Conservation (phyloP, 2,113 vertebrate genomes). For the Bostrychus sinensis region DNA sequence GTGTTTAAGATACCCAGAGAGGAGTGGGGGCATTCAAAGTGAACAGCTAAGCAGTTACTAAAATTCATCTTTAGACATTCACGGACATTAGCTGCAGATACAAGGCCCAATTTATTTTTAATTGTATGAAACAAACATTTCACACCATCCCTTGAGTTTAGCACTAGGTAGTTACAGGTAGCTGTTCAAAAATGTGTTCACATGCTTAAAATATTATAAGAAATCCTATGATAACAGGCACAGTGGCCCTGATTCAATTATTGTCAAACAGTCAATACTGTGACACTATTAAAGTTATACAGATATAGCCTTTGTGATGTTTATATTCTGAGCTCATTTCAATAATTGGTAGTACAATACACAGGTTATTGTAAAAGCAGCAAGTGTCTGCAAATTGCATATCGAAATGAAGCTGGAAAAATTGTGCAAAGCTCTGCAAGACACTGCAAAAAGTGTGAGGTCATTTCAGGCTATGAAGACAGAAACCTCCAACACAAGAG, state of each 20-base stretch:
- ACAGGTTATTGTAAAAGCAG: slow-evolving; percentile 45
- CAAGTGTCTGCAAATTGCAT: slow-evolving; percentile 31
- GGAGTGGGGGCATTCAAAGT: not conserved
- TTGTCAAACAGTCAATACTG: too few species aligned
- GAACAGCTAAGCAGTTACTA: not conserved
- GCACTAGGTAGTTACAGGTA: too few species aligned
- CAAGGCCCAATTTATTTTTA: slow-evolving; percentile 15
- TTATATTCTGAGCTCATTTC: not conserved
- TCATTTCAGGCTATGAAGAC: slow-evolving; percentile 19
- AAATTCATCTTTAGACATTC: not conserved
- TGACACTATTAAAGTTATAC: too few species aligned
- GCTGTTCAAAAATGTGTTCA: too few species aligned
- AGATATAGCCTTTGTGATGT: not conserved
- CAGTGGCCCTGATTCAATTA: too few species aligned
- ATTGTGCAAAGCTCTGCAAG: slow-evolving; percentile 27
- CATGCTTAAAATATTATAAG: too few species aligned
- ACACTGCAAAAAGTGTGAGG: slow-evolving; percentile 25
- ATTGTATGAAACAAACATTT: too few species aligned
- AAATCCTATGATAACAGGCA: too few species aligned
- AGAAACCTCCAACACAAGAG: not conserved
- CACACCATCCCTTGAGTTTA: too few species aligned
- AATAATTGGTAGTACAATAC: slow-evolving; percentile 12
- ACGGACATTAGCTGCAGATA: slow-evolving; percentile 48
- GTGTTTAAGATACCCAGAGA: not conserved
- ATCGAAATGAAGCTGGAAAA: not conserved